Evolutionary conservation across 2,797 vertebrate genomes (phyloP).

Genomic region (Valencia hispanica): DNA sequence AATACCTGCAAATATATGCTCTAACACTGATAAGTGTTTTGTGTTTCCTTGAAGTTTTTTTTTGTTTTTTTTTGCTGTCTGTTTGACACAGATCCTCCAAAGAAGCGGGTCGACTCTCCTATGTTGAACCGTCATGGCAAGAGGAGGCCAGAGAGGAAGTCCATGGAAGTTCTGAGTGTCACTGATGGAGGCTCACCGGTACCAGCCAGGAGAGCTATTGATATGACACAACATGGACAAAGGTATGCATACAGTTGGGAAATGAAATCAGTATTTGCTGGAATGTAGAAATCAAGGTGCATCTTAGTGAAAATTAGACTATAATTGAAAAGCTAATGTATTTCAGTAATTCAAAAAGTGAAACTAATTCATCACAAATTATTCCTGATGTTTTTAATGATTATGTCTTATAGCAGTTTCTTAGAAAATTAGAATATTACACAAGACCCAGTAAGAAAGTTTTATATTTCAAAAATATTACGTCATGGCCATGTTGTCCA

Average conservation of each 20-base stretch:
- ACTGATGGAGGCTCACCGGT: conserved; percentile 97
- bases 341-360: background rate
- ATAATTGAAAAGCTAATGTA: background rate
- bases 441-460: background rate
- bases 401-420: background rate
- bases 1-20: conserved; percentile 2
- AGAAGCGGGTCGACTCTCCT: conserved; percentile 96
- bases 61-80: too few relatives aligned
- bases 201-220: conserved; percentile 93
- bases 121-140: conserved; percentile 98
- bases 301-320: background rate
- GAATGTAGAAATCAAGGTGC: conserved; percentile 4
- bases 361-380: background rate
- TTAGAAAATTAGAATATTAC: background rate
- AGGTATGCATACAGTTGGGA: conserved; percentile 78
- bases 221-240: conserved; percentile 95
- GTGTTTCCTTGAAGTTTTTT: conserved; percentile 10
- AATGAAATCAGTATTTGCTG: conserved; percentile 1
- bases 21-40: background rate
- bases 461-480: background rate
- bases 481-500: too few relatives aligned
- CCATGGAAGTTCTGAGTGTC: conserved; percentile 98
- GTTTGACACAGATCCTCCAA: conserved; percentile 74
- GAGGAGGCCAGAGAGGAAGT: conserved; percentile 96
- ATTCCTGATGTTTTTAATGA: background rate